A percentile compares a stretch with the other conserved stretches of the same genome.
These are phyloP conservation scores for Drosophila sechellia DNA, from an alignment of 1,140 invertebrate species.

Conservation along the genomic window DNA sequence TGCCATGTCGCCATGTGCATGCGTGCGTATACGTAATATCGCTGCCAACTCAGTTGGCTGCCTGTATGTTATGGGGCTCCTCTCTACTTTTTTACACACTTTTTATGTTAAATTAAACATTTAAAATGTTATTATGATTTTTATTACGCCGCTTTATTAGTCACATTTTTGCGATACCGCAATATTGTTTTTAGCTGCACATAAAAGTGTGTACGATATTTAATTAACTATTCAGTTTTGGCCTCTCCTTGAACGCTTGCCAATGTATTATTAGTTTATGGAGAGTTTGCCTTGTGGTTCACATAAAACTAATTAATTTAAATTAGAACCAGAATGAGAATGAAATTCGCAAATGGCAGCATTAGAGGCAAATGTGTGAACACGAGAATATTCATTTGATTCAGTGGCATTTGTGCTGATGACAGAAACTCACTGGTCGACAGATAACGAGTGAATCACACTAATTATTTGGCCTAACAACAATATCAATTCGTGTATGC, in stretches of 20 bases:
- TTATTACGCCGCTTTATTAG: slow-evolving; percentile 29
- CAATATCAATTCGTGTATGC: slow-evolving; percentile 2
- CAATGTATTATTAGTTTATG: slow-evolving; percentile 25
- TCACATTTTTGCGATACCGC: slow-evolving; percentile 5
- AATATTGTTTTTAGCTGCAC: slow-evolving; percentile 39
- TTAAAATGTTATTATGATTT: slow-evolving; percentile 50
- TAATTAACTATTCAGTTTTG: slow-evolving; percentile 31
- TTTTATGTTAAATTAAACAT: slow-evolving; percentile 57
- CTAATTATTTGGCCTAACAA: slow-evolving; percentile 18
- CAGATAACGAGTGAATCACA: slow-evolving; percentile 1
- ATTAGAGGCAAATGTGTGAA: slow-evolving; percentile 5
- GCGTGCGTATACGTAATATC: slow-evolving; percentile 67
- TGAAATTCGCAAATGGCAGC: slow-evolving; percentile 10
- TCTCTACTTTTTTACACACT: slow-evolving; percentile 2
- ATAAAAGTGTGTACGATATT: slow-evolving; percentile 22
- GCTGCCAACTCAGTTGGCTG: slow-evolving; percentile 47
- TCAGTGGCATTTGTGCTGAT: slow-evolving; percentile 5
- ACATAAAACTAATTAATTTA: slow-evolving; percentile 67
- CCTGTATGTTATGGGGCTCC: too few relatives aligned
- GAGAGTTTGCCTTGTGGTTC: slow-evolving; percentile 23
- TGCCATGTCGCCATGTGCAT: slow-evolving; percentile 56
- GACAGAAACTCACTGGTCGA: slow-evolving; percentile 13
- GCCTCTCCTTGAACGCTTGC: background rate
- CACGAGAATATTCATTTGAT: slow-evolving; percentile 10
- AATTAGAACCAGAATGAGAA: slow-evolving; percentile 43